Base-by-base conservation (phyloP, 2,113 vertebrate genomes). In the Nothocercus julius region DNA sequence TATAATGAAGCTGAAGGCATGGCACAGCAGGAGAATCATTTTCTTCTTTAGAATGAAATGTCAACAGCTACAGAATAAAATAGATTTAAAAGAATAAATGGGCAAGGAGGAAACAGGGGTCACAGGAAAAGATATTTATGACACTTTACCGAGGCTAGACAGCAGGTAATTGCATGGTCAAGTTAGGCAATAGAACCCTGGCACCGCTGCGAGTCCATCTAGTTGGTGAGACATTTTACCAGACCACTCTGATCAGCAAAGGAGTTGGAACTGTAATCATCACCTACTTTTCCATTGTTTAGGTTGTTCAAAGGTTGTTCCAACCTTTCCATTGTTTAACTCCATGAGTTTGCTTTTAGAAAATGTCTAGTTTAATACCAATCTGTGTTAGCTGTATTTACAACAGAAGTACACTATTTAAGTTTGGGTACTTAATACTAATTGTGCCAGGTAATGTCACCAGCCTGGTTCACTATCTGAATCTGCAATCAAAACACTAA, bases 1-100 rank as follows among this genome's bases (percentile, higher is more conserved):
- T 99, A 95, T 99, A 99, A 87, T 99, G 98, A 95, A 99, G 98
- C 94, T 99, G 99, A 95, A 99, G 98, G 96, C 98, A 99, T 87
- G 98, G 95, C 61, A 97, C 16, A 40, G 97, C 76, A 11, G 97
- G 95, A 16, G 95, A 95, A 56, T 98, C 98, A 45, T 75, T 96
- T 89, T 90, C 95, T 93, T 96, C 96, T 94, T 98, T 87, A 89
- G 96, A 98, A 93, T 96, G 98, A 98, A 99, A 99, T 62, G 97
- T 99, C 96, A 99, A 97, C 91, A 99, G 98, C 99, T 99, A 97
- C 78, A 79, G 56, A 64, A 90, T 82, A 95, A 96, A 86, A 95
- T 84, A 79, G 10, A 91, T 10, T 66, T 69, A 2, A 90, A 70
- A 47, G 11, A 54, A 3, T 72, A 80, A 89, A 80, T 36, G 67